Evolutionary conservation across 2,113 vertebrate species (phyloP), one percentile per base, ranked within the genome.

Genomic region (Gallinago paraguaiae): DNA sequence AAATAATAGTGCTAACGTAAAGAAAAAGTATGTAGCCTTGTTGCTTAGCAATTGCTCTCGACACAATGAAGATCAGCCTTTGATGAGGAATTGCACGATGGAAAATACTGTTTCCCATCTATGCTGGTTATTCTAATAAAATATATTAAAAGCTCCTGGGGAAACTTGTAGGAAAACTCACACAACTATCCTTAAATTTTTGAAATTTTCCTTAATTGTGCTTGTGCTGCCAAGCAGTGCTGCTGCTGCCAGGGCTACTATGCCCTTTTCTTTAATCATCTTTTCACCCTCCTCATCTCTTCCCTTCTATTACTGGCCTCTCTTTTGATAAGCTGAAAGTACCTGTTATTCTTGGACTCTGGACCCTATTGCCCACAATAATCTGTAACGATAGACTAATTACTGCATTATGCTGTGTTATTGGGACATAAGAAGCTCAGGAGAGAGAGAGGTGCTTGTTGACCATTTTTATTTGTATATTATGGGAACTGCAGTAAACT

Each of bases 31-130:
- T 35, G 57, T 35, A 10, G 81, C 81, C 65, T 53, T 45, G 68
- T 96, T 97, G 82, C 88, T 96, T 95, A 88, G 86, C 95, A 93
- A 86, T 97, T 92, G 69, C 72, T 80, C 33, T 78, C 71, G 43
- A 39, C 68, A n/a, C 53, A 11, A 3, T 27, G 74, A 19, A 45
- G 69, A 67, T 31, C n/a, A 54, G 79, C 30, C 69, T 30, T 31
- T 22, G 61, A 27, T 68, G 63, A 82, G 87, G 77, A 75, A 17
- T 13, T 43, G 12, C 33, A 14, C 17, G 24, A 61, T 60, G 71
- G 57, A 28, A 51, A 71, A 33, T 51, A 8, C 13, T 83, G 46
- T 63, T 91, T 88, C 11, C 57, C 53, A 71, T 33, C 78, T 91
- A 0, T 35, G 15, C 46, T 3, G 3, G 43, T 85, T 82, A 11